Evolutionary conservation across 1,140 invertebrate genomes (phyloP).

Genomic region (Caenorhabditis inopinata): DNA sequence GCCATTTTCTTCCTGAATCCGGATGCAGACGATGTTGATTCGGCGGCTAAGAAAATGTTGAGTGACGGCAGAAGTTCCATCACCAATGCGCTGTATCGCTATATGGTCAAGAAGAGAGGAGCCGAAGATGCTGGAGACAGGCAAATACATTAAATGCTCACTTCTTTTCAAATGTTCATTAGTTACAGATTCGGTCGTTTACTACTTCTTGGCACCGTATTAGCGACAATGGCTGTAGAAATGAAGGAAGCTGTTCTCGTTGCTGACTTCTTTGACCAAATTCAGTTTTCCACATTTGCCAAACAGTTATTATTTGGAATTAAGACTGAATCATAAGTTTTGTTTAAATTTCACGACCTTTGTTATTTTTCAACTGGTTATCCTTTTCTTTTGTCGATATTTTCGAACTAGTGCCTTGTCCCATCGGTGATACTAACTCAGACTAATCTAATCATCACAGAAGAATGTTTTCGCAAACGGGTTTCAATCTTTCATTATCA

Average conservation of each 20-base stretch:
- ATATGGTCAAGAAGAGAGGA: slow-evolving; percentile 59
- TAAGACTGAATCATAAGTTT: slow-evolving; percentile 44
- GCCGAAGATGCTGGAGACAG: slow-evolving; percentile 60
- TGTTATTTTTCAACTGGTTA: not conserved
- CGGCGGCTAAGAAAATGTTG: slow-evolving; percentile 47
- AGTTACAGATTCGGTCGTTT: slow-evolving; percentile 45
- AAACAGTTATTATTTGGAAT: slow-evolving; percentile 60
- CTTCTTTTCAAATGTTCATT: too few relatives aligned
- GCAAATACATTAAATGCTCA: too few relatives aligned
- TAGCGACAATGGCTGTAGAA: slow-evolving; percentile 65
- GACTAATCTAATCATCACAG: not conserved
- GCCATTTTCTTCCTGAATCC: slow-evolving; percentile 66
- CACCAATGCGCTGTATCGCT: slow-evolving; percentile 63
- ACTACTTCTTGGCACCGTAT: slow-evolving; percentile 61
- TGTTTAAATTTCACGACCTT: too few relatives aligned
- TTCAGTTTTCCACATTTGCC: slow-evolving; percentile 58
- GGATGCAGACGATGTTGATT: slow-evolving; percentile 60
- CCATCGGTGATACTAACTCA: slow-evolving; percentile 4
- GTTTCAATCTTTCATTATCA: not conserved
- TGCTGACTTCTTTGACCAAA: slow-evolving; percentile 64
- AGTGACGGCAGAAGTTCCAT: slow-evolving; percentile 53
- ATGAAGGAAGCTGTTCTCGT: slow-evolving; percentile 66
- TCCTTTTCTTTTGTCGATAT: not conserved
- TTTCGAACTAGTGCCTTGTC: not conserved
- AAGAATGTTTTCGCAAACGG: not conserved